A percentile compares a stretch with the other conserved stretches of the same genome.
Evolutionary conservation across 2,797 vertebrate genomes (phyloP).

Genomic region (Myoxocephalus aenaeus): DNA sequence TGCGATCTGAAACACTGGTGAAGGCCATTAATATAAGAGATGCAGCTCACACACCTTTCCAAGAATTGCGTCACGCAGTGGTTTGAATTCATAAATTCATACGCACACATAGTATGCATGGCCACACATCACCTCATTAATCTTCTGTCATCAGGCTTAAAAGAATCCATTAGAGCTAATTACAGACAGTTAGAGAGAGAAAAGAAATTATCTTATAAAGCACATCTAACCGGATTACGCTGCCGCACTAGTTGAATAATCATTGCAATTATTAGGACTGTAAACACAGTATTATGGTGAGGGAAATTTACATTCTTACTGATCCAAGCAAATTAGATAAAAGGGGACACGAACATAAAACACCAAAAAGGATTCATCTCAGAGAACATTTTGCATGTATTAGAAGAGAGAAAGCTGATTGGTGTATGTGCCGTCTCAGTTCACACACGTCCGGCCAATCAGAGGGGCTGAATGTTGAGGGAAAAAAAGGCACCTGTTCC

Average conservation of each 20-base stretch:
- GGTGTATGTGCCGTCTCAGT: neutral
- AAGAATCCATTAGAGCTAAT: constrained; percentile 68
- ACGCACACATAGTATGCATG: constrained; percentile 43
- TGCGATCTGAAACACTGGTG: constrained; percentile 17
- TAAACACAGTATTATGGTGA: constrained; percentile 30
- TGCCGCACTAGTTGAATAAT: constrained; percentile 26
- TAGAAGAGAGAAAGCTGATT: constrained; percentile 7
- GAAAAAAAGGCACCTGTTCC: constrained; percentile 59
- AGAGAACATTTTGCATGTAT: constrained; percentile 12
- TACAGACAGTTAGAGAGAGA: constrained; percentile 62
- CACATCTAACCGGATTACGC: constrained; percentile 52
- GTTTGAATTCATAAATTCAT: constrained; percentile 49
- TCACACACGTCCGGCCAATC: constrained; percentile 30
- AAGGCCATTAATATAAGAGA: constrained; percentile 5
- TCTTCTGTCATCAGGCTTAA: constrained; percentile 60
- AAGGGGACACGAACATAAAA: constrained; percentile 15
- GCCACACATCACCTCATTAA: constrained; percentile 58
- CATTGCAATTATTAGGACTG: constrained; percentile 40
- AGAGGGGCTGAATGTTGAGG: constrained; percentile 20
- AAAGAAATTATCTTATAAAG: constrained; percentile 51
- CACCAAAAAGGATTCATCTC: constrained; percentile 12
- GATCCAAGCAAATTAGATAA: constrained; percentile 34
- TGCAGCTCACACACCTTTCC: constrained; percentile 16
- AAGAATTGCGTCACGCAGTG: constrained; percentile 13
- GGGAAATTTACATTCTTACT: constrained; percentile 17